Percentiles rank a stretch among this genome's conserved stretches.
Evolutionary conservation across 1,140 invertebrate species (phyloP).

Genomic region (Coboldia fuscipes): DNA sequence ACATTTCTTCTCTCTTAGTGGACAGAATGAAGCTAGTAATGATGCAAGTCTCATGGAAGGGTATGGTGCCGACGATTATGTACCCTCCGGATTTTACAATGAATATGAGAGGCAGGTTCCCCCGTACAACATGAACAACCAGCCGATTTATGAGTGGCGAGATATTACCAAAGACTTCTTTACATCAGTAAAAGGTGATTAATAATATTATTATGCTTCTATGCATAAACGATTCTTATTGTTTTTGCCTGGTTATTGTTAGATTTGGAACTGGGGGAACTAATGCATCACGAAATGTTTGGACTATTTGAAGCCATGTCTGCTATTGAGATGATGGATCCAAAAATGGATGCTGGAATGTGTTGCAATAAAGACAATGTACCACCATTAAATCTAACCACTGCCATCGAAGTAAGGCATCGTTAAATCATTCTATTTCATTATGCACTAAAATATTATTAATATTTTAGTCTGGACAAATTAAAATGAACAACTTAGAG

Average conservation of each 20-base stretch:
- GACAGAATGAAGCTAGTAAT: too few species aligned
- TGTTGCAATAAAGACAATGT: constrained; percentile 71
- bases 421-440: neutral
- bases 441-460: neutral
- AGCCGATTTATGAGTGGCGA: constrained; percentile 27
- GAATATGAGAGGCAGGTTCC: too few species aligned
- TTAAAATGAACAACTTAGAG: constrained; percentile 60
- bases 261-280: constrained; percentile 70
- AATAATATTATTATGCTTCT: too few species aligned
- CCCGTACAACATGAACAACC: neutral
- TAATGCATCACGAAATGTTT: constrained; percentile 78
- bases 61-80: too few species aligned
- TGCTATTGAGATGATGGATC: constrained; percentile 99
- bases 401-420: constrained; percentile 48
- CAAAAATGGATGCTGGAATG: constrained; percentile 99
- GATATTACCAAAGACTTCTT: constrained; percentile 53
- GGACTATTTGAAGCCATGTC: constrained; percentile 97
- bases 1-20: too few species aligned
- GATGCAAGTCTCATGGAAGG: too few species aligned
- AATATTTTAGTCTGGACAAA: constrained; percentile 35
- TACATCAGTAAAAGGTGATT: constrained; percentile 39
- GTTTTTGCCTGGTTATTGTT: constrained; percentile 7
- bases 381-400: constrained; percentile 70
- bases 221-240: neutral
- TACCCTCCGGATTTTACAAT: too few species aligned